Conservation (phyloP, 1,140 invertebrate species). For the Antheraea mylitta region DNA sequence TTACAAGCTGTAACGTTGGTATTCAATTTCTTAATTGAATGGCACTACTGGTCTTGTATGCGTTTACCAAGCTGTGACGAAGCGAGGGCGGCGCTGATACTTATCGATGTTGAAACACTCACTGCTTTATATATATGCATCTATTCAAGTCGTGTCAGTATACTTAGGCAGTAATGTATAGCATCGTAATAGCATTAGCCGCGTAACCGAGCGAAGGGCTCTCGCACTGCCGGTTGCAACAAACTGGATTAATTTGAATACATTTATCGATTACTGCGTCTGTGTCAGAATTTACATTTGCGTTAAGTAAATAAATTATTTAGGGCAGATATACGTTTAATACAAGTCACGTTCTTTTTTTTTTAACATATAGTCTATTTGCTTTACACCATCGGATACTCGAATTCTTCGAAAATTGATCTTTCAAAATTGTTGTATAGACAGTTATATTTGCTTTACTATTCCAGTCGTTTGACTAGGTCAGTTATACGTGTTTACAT, state of each 20-base stretch:
- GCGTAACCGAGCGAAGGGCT: slow-evolving; percentile 3
- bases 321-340: not conserved
- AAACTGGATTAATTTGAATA: slow-evolving; percentile 10
- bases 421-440: not conserved
- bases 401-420: not conserved
- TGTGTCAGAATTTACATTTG: not conserved
- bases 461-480: too few relatives aligned
- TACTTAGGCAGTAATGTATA: not conserved
- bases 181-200: not conserved
- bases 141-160: not conserved
- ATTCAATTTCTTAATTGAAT: slow-evolving; percentile 1
- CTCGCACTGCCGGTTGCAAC: not conserved
- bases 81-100: not conserved
- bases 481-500: too few relatives aligned
- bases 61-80: not conserved
- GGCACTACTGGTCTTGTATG: not conserved
- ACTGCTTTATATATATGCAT: not conserved
- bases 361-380: not conserved
- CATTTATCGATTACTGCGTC: slow-evolving; percentile 3
- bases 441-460: too few relatives aligned
- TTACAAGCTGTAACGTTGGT: not conserved
- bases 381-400: not conserved
- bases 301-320: slow-evolving; percentile 3
- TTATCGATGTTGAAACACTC: not conserved
- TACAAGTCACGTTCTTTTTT: not conserved